These are phyloP conservation scores for Acanthoscelides obtectus DNA, from an alignment of 2,888 invertebrate genomes.

Conservation along the genomic window DNA sequence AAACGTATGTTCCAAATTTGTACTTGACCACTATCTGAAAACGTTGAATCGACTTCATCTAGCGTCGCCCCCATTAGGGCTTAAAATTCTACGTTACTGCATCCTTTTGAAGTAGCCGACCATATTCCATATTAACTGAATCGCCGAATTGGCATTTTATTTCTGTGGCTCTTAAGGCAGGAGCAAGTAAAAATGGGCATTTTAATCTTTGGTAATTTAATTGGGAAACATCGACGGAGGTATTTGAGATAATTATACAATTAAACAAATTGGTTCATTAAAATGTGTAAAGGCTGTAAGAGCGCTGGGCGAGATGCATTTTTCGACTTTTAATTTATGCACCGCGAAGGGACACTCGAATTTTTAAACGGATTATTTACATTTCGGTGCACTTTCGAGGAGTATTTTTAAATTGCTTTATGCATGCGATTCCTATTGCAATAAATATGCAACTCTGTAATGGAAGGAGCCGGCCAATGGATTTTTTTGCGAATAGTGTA, in stretches of 20 bases:
- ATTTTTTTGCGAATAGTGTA: too few relatives aligned
- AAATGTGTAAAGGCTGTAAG: neutral
- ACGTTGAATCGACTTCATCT: too few relatives aligned
- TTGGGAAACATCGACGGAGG: neutral
- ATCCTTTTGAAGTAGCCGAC: neutral
- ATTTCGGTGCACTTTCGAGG: neutral
- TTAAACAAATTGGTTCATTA: neutral
- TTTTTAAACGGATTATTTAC: neutral
- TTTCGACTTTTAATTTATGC: neutral
- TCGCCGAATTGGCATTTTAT: neutral
- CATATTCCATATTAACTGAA: neutral
- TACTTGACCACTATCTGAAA: too few relatives aligned
- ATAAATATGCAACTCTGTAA: too few relatives aligned
- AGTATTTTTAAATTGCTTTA: neutral
- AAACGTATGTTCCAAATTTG: too few relatives aligned
- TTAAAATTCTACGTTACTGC: neutral
- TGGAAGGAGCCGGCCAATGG: too few relatives aligned
- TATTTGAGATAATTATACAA: neutral
- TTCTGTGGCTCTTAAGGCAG: neutral
- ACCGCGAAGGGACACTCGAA: neutral
- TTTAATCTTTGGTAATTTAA: neutral
- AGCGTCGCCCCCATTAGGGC: neutral
- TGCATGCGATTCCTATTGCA: too few relatives aligned
- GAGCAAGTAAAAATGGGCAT: neutral
- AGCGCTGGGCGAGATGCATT: neutral